Percentiles rank a stretch among this genome's conserved stretches.
Conservation (phyloP, 92 coral and sea anemone species). For the Phenganax subtilis region DNA sequence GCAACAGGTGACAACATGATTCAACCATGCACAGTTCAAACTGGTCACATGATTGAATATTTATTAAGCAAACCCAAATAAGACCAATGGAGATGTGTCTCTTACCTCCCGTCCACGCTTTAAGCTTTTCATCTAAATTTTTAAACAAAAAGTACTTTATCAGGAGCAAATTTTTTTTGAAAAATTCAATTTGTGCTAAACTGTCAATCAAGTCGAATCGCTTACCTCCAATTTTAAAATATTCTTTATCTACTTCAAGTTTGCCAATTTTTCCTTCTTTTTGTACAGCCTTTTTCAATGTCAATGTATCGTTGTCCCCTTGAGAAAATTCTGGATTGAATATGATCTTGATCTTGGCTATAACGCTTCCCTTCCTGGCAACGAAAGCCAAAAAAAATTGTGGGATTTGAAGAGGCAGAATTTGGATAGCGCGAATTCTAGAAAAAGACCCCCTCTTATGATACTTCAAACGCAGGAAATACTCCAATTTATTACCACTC, state of each 20-base stretch:
- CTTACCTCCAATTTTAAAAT: constrained; percentile 3
- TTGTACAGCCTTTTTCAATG: not conserved
- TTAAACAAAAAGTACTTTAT: not conserved
- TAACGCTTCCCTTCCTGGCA: constrained; percentile 36
- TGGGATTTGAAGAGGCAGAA: not conserved
- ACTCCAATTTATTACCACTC: no score
- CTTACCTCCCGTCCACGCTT: constrained; percentile 25
- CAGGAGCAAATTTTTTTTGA: not conserved
- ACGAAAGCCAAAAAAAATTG: not conserved
- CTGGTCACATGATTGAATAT: no score
- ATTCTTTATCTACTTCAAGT: constrained; percentile 28
- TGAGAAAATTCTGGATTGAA: constrained; percentile 15
- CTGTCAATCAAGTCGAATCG: not conserved
- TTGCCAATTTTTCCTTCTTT: constrained; percentile 25
- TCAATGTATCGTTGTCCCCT: constrained; percentile 4
- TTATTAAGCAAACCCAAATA: not conserved
- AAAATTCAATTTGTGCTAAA: not conserved
- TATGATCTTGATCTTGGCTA: constrained; percentile 8
- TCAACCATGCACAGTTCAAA: no score
- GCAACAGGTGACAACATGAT: no score
- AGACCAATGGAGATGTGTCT: not conserved
- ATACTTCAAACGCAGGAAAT: not conserved
- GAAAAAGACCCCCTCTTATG: not conserved
- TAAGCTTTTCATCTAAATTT: not conserved
- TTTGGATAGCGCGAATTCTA: not conserved